Conservation (phyloP, 30 jellyfish, hydroid and myxozoan genomes). For the Chironex yamaguchii region DNA sequence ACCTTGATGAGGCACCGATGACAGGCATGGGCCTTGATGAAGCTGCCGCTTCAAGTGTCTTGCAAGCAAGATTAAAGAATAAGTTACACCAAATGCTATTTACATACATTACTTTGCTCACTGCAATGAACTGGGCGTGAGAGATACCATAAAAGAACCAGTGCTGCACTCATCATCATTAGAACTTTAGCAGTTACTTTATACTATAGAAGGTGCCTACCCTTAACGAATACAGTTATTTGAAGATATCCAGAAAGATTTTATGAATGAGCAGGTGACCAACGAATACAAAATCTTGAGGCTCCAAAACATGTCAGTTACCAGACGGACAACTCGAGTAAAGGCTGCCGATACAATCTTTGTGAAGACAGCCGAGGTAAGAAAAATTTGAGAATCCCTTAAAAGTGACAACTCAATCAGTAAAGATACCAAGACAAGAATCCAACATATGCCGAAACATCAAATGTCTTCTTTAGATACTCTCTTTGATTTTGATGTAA, state of each 20-base stretch:
- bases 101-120: neutral
- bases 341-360: neutral
- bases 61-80: neutral
- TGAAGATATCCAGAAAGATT: too few relatives aligned
- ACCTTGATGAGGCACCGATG: neutral
- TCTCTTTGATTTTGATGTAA: too few relatives aligned
- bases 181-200: neutral
- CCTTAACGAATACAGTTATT: neutral
- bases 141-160: neutral
- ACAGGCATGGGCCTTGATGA: neutral
- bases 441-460: neutral
- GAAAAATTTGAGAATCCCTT: too few relatives aligned
- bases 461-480: neutral
- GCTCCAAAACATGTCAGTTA: neutral
- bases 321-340: neutral
- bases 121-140: neutral
- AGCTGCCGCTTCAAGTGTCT: neutral
- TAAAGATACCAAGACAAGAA: neutral
- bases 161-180: neutral
- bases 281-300: neutral
- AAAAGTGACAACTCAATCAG: neutral
- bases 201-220: neutral
- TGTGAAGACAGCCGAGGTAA: neutral
- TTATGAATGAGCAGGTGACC: neutral
- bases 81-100: neutral